Percentiles rank a stretch among this genome's conserved stretches.
These are phyloP conservation scores for Agrilus mali DNA, from an alignment of 2,888 invertebrate genomes.

Conservation along the genomic window DNA sequence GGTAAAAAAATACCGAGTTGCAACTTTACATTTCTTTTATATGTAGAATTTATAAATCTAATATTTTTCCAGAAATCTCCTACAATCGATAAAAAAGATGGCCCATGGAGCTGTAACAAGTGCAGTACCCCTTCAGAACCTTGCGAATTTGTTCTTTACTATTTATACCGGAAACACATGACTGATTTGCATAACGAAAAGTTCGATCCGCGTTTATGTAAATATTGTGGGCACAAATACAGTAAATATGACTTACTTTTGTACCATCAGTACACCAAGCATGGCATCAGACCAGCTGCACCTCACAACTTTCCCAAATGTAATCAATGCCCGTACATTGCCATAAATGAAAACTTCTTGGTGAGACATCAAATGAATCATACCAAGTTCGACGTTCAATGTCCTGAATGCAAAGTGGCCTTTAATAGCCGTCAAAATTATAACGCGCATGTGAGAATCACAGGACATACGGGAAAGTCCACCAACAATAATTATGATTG, in stretches of 20 bases:
- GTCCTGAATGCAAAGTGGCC: constrained; percentile 43
- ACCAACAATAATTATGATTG: constrained; percentile 37
- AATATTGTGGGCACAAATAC: constrained; percentile 72
- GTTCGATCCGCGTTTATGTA: constrained; percentile 65
- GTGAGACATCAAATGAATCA: constrained; percentile 58
- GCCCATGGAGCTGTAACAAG: constrained; percentile 71
- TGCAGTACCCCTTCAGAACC: constrained; percentile 54
- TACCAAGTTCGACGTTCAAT: constrained; percentile 37
- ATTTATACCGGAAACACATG: constrained; percentile 68
- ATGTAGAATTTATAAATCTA: no score
- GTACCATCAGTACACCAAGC: constrained; percentile 70
- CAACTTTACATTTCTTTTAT: no score
- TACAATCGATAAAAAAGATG: constrained; percentile 33
- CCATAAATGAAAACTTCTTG: constrained; percentile 57
- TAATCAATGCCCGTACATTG: constrained; percentile 60
- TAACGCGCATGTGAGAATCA: constrained; percentile 41
- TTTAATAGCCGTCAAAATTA: constrained; percentile 36
- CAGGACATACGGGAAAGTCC: constrained; percentile 36
- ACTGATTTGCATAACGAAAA: constrained; percentile 68
- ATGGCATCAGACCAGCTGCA: constrained; percentile 55
- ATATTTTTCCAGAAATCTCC: no score
- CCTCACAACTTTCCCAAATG: constrained; percentile 69
- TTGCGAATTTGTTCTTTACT: constrained; percentile 63
- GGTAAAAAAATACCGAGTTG: constrained; percentile 1
- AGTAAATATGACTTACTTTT: constrained; percentile 58